These are phyloP conservation scores for Lipophrys pholis DNA, from an alignment of 2,113 vertebrate genomes.

Conservation along the genomic window DNA sequence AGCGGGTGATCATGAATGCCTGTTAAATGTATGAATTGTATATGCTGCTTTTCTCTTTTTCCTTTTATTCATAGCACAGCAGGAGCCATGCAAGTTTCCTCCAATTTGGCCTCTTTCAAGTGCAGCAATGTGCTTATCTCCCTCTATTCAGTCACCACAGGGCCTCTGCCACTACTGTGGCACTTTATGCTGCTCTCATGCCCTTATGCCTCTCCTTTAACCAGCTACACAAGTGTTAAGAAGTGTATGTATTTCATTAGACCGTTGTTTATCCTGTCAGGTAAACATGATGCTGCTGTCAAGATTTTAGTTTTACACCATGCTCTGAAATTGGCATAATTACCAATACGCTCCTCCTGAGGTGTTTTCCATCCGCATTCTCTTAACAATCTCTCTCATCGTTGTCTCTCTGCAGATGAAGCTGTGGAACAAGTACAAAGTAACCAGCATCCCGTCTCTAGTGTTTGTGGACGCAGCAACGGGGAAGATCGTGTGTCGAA, in stretches of 20 bases:
- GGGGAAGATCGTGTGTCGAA: constrained; percentile 95
- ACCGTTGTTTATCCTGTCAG: constrained; percentile 30
- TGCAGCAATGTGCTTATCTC: constrained; percentile 54
- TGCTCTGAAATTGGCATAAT: constrained; percentile 6
- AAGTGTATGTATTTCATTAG: constrained; percentile 16
- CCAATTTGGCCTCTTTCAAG: constrained; percentile 49
- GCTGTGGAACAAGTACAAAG: constrained; percentile 99
- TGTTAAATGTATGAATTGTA: constrained; percentile 14
- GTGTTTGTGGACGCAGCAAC: constrained; percentile 95
- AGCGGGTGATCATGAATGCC: constrained; percentile 34
- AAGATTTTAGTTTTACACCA: constrained; percentile 5
- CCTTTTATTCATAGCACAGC: constrained; percentile 26
- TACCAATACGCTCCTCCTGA: not conserved
- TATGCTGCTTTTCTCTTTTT: constrained; percentile 3
- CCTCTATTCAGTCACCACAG: constrained; percentile 49
- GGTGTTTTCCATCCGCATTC: constrained; percentile 2
- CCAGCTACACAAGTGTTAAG: constrained; percentile 2
- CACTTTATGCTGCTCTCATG: constrained; percentile 49
- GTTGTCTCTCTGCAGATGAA: constrained; percentile 86
- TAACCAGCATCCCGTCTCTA: constrained; percentile 97
- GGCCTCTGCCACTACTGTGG: constrained; percentile 15
- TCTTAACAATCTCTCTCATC: not conserved
- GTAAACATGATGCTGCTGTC: not conserved
- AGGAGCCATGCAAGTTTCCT: constrained; percentile 34
- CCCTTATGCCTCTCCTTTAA: constrained; percentile 55